Evolutionary conservation across 2,797 vertebrate genomes (phyloP).

Genomic region (Dromococcyx pavoninus): DNA sequence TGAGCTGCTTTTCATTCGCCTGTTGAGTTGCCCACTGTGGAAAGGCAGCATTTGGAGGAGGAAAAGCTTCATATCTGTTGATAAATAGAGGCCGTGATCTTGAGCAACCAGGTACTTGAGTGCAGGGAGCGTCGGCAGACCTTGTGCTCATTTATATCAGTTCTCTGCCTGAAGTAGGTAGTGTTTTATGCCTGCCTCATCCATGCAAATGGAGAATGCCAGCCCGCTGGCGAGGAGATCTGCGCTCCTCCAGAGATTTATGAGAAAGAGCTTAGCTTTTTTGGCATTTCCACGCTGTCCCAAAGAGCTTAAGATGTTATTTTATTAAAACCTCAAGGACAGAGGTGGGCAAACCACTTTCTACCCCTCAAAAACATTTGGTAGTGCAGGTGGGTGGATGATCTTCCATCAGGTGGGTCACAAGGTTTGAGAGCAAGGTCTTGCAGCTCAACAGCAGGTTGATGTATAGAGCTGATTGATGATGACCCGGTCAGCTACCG

Average conservation of each 20-base stretch:
- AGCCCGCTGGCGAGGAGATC: background rate
- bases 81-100: background rate
- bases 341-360: background rate
- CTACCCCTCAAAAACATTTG: background rate
- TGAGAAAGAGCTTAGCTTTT: background rate
- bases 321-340: background rate
- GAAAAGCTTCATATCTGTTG: background rate
- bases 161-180: rapidly evolving
- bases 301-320: background rate
- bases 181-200: background rate
- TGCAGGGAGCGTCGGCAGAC: background rate
- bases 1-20: background rate
- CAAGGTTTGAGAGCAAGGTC: rapidly evolving
- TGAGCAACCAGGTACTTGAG: background rate
- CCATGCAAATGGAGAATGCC: background rate
- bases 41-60: background rate
- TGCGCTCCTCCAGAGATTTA: background rate
- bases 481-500: rapidly evolving
- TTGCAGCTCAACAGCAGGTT: background rate
- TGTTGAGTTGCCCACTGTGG: background rate
- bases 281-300: background rate
- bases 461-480: rapidly evolving
- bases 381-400: background rate
- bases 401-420: background rate
- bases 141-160: rapidly evolving